Percentiles rank a stretch among this genome's conserved stretches.
phyloP scores from a whole-genome alignment of 2,113 vertebrate species.

The Hypocryptadius cinnamomeus region DNA sequence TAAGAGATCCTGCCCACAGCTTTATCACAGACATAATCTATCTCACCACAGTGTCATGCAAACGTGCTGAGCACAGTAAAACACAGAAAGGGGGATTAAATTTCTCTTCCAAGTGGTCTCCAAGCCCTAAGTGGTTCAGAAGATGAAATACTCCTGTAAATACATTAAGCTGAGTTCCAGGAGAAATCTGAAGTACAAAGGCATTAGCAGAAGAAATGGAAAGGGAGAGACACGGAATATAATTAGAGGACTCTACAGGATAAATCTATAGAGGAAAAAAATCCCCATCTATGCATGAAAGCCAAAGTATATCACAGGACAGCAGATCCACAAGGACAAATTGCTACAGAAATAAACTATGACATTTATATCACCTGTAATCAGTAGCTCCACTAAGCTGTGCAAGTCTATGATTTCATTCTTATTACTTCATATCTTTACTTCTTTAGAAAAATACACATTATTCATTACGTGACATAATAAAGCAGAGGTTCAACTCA shows the following conservation, averaged over 20 bases:
- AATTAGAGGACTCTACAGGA: not conserved
- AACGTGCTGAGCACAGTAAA: not conserved
- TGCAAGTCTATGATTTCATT: conserved; percentile 40
- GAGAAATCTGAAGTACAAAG: conserved; percentile 14
- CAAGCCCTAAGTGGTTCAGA: not conserved
- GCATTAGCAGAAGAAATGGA: conserved; percentile 5
- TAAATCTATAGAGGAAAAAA: not conserved
- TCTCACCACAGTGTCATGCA: not conserved
- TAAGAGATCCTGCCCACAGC: not conserved
- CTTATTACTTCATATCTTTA: conserved; percentile 41
- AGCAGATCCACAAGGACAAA: conserved; percentile 20
- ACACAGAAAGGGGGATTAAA: not conserved
- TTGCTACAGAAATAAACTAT: conserved; percentile 23
- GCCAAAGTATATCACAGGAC: conserved; percentile 24
- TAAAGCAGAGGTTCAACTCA: not conserved
- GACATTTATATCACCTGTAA: conserved; percentile 45
- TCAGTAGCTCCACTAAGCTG: conserved; percentile 44
- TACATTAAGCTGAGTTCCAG: conserved; percentile 9
- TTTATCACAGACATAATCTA: not conserved
- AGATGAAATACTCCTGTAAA: conserved; percentile 18
- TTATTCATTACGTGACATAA: conserved; percentile 34
- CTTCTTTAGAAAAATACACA: conserved; percentile 49
- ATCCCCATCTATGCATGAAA: not conserved
- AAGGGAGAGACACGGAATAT: not conserved
- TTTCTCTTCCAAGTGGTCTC: conserved; percentile 18